Conservation (phyloP, 1,140 invertebrate species). For the Palaemon carinicauda region DNA sequence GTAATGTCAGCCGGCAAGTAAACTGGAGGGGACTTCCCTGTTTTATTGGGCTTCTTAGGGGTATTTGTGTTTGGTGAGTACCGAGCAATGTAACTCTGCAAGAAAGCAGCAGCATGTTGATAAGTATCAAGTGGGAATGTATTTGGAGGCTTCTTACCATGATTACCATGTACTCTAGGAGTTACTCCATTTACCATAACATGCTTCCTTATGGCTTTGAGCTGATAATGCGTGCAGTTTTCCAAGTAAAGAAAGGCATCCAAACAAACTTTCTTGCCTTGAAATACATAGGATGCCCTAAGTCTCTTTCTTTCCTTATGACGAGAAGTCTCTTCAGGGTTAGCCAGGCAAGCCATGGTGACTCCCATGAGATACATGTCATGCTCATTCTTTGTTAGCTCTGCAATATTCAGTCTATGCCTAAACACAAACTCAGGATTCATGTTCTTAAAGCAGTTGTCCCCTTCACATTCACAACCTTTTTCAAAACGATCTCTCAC, state of each 20-base stretch:
- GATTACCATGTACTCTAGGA: slow-evolving; percentile 79
- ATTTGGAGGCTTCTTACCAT: slow-evolving; percentile 82
- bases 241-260: slow-evolving; percentile 82
- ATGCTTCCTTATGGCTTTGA: slow-evolving; percentile 80
- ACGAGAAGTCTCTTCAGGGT: slow-evolving; percentile 76
- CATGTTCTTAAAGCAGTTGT: slow-evolving; percentile 76
- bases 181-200: slow-evolving; percentile 80
- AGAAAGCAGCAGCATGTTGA: slow-evolving; percentile 77
- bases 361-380: slow-evolving; percentile 83
- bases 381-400: slow-evolving; percentile 78
- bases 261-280: slow-evolving; percentile 78
- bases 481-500: slow-evolving; percentile 75
- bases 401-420: slow-evolving; percentile 79
- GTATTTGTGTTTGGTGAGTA: slow-evolving; percentile 64
- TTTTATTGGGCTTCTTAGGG: slow-evolving; percentile 62
- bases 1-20: slow-evolving; percentile 76
- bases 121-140: slow-evolving; percentile 81
- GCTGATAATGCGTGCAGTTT: slow-evolving; percentile 81
- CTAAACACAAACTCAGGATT: slow-evolving; percentile 78
- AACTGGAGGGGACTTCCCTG: slow-evolving; percentile 68
- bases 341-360: slow-evolving; percentile 79
- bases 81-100: slow-evolving; percentile 74
- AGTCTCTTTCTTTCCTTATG: slow-evolving; percentile 77
- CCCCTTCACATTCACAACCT: slow-evolving; percentile 80
- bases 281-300: slow-evolving; percentile 76